phyloP scores from a whole-genome alignment of 2,113 vertebrate genomes.

The Trichomycterus rosablanca region DNA sequence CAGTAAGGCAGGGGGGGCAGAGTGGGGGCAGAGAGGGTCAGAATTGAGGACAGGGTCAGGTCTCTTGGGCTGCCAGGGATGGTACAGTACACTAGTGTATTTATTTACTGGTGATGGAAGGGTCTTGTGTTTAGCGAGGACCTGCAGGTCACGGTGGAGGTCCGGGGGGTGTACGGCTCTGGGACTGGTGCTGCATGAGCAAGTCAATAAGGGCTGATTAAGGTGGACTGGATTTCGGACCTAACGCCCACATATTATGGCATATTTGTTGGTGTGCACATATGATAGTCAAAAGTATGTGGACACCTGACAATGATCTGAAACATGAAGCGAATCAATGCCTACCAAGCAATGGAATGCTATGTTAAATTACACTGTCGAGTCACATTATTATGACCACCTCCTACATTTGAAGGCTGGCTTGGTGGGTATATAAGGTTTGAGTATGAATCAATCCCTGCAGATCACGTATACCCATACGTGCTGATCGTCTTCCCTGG shows the following conservation, averaged over 20 bases:
- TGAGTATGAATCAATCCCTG: too few species aligned
- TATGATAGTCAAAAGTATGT: background rate
- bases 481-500: too few species aligned
- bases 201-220: conserved; percentile 39
- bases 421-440: too few species aligned
- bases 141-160: conserved; percentile 61
- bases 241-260: background rate
- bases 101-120: conserved; percentile 68
- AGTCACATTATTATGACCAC: too few species aligned
- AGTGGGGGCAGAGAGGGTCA: too few species aligned
- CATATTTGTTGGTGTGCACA: conserved; percentile 9
- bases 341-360: too few species aligned
- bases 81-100: conserved; percentile 65
- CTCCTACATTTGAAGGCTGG: too few species aligned
- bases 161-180: conserved; percentile 38
- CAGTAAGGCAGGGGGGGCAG: background rate
- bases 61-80: conserved; percentile 49
- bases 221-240: conserved; percentile 23
- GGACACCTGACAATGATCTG: too few species aligned
- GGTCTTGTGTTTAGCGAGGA: conserved; percentile 67
- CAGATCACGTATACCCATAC: too few species aligned
- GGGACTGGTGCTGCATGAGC: conserved; percentile 31
- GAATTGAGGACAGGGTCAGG: conserved; percentile 24
- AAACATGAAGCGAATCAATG: too few species aligned
- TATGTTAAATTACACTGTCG: too few species aligned